These are phyloP conservation scores for Boulengeromyrus knoepffleri DNA, from an alignment of 2,113 vertebrate genomes.

Conservation along the genomic window DNA sequence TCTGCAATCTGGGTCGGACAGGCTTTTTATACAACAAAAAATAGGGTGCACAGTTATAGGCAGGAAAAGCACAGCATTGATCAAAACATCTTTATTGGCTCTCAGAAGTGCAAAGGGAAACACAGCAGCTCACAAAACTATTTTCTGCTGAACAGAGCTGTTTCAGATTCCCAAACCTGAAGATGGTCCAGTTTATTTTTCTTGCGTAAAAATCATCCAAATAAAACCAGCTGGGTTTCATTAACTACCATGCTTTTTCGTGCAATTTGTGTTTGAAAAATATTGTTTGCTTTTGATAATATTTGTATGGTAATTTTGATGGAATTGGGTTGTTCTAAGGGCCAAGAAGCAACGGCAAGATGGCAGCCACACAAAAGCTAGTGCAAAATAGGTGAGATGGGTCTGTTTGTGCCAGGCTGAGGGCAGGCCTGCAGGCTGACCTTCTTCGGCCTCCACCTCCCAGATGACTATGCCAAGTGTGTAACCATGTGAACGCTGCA, in stretches of 20 bases:
- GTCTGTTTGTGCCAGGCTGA: neutral
- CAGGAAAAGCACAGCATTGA: neutral
- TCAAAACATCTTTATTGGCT: neutral
- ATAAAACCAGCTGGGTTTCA: neutral
- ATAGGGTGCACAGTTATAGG: neutral
- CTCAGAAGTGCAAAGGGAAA: neutral
- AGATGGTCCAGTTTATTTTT: neutral
- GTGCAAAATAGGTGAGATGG: neutral
- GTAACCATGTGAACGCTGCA: neutral
- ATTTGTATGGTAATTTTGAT: neutral
- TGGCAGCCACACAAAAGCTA: neutral
- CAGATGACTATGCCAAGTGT: neutral
- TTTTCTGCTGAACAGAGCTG: neutral
- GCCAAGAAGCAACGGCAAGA: neutral
- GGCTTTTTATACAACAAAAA: neutral
- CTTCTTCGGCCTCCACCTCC: neutral
- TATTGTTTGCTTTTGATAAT: neutral
- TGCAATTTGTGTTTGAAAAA: neutral
- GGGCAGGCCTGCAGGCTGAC: neutral
- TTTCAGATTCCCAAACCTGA: neutral
- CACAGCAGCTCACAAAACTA: neutral
- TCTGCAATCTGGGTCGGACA: neutral
- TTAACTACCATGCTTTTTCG: neutral
- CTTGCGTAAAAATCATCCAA: neutral
- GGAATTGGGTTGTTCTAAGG: neutral